Evolutionary conservation across 2,797 vertebrate genomes (phyloP).

Genomic region (Pteronotus mesoamericanus): DNA sequence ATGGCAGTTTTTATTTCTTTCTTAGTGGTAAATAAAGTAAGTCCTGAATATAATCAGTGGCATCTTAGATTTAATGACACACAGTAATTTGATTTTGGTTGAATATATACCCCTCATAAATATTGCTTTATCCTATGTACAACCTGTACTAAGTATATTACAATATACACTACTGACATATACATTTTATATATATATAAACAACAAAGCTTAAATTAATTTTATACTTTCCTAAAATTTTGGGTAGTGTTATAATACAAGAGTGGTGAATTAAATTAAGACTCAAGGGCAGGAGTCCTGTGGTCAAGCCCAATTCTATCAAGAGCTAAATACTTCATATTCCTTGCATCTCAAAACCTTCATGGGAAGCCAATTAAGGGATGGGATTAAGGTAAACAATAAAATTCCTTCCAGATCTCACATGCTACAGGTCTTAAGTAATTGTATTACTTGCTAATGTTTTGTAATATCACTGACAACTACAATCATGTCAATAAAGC

Average conservation of each 20-base stretch:
- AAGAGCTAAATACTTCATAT: background rate
- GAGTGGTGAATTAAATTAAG: background rate
- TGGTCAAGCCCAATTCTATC: background rate
- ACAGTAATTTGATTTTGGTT: background rate
- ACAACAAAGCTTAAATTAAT: background rate
- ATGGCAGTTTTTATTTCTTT: slow-evolving; percentile 11
- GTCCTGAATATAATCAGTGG: background rate
- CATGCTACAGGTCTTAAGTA: background rate
- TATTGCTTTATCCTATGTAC: background rate
- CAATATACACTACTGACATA: background rate
- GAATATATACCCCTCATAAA: background rate
- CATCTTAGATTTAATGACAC: background rate
- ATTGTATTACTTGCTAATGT: background rate
- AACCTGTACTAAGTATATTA: background rate
- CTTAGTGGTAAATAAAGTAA: background rate
- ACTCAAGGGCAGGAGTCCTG: background rate
- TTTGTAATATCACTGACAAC: background rate
- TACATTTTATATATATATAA: background rate
- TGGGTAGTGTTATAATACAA: background rate
- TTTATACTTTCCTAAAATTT: background rate
- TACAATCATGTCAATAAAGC: background rate
- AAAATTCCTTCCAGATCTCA: background rate
- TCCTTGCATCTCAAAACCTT: background rate
- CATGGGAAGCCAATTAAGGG: background rate
- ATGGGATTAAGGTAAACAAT: background rate